Percentiles rank a stretch among this genome's conserved stretches.
These are phyloP conservation scores for Dryococelus australis DNA, from an alignment of 2,888 invertebrate genomes.

Conservation along the genomic window DNA sequence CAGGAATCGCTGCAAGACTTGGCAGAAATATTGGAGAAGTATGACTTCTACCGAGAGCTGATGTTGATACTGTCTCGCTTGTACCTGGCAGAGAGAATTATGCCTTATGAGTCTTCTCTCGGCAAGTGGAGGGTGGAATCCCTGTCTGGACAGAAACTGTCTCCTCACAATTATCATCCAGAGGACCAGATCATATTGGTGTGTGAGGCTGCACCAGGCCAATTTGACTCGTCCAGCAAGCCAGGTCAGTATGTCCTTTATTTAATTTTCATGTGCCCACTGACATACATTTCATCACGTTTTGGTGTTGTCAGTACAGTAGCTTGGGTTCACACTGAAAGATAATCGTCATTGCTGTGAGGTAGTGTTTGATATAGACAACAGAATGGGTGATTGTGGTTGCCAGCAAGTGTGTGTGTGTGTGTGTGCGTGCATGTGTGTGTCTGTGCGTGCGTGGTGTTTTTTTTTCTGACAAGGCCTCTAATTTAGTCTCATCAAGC, in stretches of 20 bases:
- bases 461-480: too few species aligned
- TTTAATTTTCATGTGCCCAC: background rate
- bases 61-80: constrained; percentile 34
- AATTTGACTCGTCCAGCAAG: constrained; percentile 12
- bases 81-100: constrained; percentile 32
- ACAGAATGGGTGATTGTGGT: too few species aligned
- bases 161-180: constrained; percentile 28
- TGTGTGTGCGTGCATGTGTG: too few species aligned
- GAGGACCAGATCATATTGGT: constrained; percentile 33
- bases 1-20: background rate
- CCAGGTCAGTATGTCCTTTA: constrained; percentile 6
- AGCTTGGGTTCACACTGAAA: too few species aligned
- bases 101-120: constrained; percentile 23
- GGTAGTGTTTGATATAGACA: too few species aligned
- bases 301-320: too few species aligned
- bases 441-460: too few species aligned
- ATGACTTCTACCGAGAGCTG: constrained; percentile 38
- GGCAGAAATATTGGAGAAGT: constrained; percentile 32
- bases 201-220: constrained; percentile 30
- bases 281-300: too few species aligned
- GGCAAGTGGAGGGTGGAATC: constrained; percentile 35
- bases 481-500: too few species aligned
- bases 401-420: too few species aligned
- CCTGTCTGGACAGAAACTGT: constrained; percentile 22
- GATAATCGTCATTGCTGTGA: too few species aligned